Evolutionary conservation across 2,888 invertebrate species (phyloP).

Genomic region (Tryphoninae sp.): DNA sequence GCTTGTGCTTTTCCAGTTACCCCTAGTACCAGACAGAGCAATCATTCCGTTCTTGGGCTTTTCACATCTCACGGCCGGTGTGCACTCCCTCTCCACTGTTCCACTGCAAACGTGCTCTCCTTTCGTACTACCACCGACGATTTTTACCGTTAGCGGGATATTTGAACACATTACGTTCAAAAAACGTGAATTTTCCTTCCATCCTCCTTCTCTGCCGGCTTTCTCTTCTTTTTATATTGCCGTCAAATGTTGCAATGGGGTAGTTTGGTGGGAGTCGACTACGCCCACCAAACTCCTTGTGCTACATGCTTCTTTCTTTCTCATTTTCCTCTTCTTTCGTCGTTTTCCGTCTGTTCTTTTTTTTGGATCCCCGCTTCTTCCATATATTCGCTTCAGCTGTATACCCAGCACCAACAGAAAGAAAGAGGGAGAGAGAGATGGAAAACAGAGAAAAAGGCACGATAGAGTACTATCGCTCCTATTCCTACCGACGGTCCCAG

Average conservation of each 20-base stretch:
- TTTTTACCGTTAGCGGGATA: conserved; percentile 43
- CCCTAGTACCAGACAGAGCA: conserved; percentile 28
- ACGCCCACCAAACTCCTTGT: conserved; percentile 25
- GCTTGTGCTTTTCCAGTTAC: background rate
- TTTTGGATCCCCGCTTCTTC: conserved; percentile 7
- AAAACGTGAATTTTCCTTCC: conserved; percentile 19
- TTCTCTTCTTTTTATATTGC: conserved; percentile 1
- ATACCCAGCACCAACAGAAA: background rate
- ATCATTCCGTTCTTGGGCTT: conserved; percentile 38
- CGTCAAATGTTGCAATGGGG: conserved; percentile 43
- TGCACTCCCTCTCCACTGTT: conserved; percentile 10
- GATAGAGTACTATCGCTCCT: conserved; percentile 15
- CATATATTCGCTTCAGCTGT: conserved; percentile 3
- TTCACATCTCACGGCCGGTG: conserved; percentile 12
- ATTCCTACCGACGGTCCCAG: conserved; percentile 64
- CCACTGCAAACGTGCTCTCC: conserved; percentile 38
- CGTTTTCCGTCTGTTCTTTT: conserved; percentile 20
- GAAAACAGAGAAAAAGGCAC: background rate
- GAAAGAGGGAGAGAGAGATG: background rate
- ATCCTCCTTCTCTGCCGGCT: background rate
- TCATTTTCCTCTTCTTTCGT: conserved; percentile 17
- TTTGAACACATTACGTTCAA: conserved; percentile 44
- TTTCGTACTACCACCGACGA: conserved; percentile 32
- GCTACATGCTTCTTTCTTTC: conserved; percentile 23
- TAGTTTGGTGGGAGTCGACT: conserved; percentile 4